Percentiles rank a stretch among this genome's conserved stretches.
Conservation (phyloP, 2,888 invertebrate genomes). For the Kuschelorhynchus macadamiae region DNA sequence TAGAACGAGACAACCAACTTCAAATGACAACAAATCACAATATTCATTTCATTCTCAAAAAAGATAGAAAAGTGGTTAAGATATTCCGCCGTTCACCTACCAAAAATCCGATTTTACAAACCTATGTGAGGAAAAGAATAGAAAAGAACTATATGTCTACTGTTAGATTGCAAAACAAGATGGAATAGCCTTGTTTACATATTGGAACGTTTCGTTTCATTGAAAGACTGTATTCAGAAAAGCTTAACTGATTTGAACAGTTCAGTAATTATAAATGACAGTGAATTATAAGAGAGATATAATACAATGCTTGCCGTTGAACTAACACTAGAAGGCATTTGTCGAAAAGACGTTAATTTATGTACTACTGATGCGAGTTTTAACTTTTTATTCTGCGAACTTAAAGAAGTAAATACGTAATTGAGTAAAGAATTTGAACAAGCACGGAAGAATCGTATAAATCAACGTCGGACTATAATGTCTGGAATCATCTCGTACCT, state of each 20-base stretch:
- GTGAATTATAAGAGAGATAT: constrained; percentile 10
- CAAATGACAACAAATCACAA: constrained; percentile 24
- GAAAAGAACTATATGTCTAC: constrained; percentile 15
- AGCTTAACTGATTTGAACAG: constrained; percentile 26
- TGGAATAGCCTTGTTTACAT: constrained; percentile 41
- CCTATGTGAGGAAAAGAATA: constrained; percentile 16
- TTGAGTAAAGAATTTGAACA: not conserved
- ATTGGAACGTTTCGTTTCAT: too few species aligned
- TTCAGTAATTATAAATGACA: too few species aligned
- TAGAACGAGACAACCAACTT: constrained; percentile 18
- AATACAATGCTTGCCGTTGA: constrained; percentile 1
- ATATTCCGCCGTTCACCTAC: constrained; percentile 35
- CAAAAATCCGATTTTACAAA: constrained; percentile 31
- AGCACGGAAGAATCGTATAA: not conserved
- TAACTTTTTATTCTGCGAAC: constrained; percentile 5
- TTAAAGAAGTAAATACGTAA: constrained; percentile 3
- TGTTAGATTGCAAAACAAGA: constrained; percentile 32
- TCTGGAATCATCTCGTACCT: constrained; percentile 8
- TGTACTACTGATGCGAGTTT: constrained; percentile 7
- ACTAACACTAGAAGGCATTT: constrained; percentile 9
- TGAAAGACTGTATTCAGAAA: too few species aligned
- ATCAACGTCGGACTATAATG: constrained; percentile 10
- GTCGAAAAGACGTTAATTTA: constrained; percentile 2
- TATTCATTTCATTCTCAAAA: constrained; percentile 21
- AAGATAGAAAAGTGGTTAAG: constrained; percentile 40